A percentile compares a stretch with the other conserved stretches of the same genome.
Evolutionary conservation across 2,797 vertebrate genomes (phyloP).

Genomic region (Falco biarmicus): DNA sequence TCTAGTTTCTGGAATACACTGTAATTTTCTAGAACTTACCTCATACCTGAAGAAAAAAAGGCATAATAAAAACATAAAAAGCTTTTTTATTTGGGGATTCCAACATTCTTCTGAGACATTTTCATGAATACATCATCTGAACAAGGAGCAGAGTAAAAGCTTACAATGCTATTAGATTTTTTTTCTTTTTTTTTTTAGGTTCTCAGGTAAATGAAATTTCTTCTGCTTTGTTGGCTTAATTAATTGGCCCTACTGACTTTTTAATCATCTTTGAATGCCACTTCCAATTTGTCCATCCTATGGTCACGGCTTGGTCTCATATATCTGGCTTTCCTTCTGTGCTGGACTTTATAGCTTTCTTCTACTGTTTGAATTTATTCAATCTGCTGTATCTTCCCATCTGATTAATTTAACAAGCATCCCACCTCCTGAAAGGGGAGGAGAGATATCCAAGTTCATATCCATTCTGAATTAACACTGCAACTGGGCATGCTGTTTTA

Average conservation of each 20-base stretch:
- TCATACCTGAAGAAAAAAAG: background rate
- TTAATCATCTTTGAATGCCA: slow-evolving; percentile 13
- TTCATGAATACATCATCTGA: background rate
- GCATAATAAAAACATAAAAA: background rate
- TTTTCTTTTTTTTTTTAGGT: background rate
- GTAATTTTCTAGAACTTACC: background rate
- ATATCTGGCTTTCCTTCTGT: background rate
- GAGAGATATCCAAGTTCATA: background rate
- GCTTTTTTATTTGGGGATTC: background rate
- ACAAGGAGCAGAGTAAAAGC: background rate
- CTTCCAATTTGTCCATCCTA: slow-evolving; percentile 6
- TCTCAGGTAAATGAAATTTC: slow-evolving; percentile 49
- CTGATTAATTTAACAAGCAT: slow-evolving; percentile 16
- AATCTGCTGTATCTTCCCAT: background rate
- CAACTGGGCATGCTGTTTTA: background rate
- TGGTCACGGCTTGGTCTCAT: background rate
- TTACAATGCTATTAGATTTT: background rate
- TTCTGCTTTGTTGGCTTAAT: slow-evolving; percentile 33
- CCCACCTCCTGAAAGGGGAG: background rate
- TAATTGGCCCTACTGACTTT: slow-evolving; percentile 28
- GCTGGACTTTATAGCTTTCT: background rate
- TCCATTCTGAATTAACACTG: background rate
- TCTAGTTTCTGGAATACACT: background rate
- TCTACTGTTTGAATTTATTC: background rate
- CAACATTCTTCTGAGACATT: background rate